Percentiles rank a stretch among this genome's conserved stretches.
Conservation (phyloP, 1,140 invertebrate genomes). For the Bombus polaris region DNA sequence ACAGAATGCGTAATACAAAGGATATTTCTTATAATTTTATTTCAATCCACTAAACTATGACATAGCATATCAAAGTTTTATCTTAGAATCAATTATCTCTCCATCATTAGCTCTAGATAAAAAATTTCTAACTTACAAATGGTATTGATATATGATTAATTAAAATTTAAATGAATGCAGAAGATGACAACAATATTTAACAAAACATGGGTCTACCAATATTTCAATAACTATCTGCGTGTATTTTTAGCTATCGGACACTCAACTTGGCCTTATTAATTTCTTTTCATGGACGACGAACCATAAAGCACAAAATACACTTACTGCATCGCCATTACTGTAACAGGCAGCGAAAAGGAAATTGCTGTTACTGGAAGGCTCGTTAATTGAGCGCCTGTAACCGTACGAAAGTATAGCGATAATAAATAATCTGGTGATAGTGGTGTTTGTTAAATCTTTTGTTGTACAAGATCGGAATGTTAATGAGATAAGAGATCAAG, state of each 20-base stretch:
- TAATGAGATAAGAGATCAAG: not conserved
- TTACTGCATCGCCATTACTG: constrained; percentile 41
- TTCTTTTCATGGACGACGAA: constrained; percentile 47
- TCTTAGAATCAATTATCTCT: too few relatives aligned
- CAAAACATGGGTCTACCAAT: not conserved
- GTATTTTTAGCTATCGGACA: constrained; percentile 19
- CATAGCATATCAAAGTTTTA: not conserved
- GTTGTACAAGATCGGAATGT: not conserved
- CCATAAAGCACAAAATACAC: constrained; percentile 51
- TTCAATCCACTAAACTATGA: constrained; percentile 13
- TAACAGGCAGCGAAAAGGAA: constrained; percentile 56
- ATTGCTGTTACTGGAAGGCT: constrained; percentile 30
- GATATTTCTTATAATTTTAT: constrained; percentile 21
- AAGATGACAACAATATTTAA: not conserved
- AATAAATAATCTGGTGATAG: not conserved
- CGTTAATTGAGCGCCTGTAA: constrained; percentile 2
- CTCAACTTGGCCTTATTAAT: constrained; percentile 45
- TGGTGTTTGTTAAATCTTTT: constrained; percentile 4
- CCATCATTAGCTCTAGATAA: too few relatives aligned
- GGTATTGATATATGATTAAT: not conserved
- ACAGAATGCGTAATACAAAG: constrained; percentile 22
- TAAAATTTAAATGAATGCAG: not conserved
- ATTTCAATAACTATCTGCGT: constrained; percentile 9
- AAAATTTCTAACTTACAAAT: too few relatives aligned
- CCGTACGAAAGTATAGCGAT: constrained; percentile 3